Conservation (phyloP, 1,140 invertebrate species). For the Meteorus sp. region DNA sequence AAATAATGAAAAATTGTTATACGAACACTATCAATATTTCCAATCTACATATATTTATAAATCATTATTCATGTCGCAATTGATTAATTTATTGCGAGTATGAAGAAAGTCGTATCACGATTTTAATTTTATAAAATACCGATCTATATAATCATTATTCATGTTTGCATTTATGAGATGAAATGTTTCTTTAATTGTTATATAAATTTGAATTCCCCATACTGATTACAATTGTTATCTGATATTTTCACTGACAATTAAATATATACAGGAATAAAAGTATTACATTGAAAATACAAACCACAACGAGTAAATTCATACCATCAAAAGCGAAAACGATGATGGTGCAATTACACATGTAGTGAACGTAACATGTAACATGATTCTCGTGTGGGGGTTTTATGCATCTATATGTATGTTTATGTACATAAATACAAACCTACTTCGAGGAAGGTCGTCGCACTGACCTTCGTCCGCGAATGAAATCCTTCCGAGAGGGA, state of each 20-base stretch:
- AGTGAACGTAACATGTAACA: neutral
- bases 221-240: too few species aligned
- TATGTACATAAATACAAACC: neutral
- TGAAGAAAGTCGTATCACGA: conserved; percentile 5
- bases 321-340: neutral
- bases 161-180: too few species aligned
- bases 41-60: too few species aligned
- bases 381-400: too few species aligned
- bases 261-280: too few species aligned
- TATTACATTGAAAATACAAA: too few species aligned
- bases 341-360: neutral
- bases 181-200: too few species aligned
- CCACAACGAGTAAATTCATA: neutral
- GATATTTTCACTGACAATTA: too few species aligned
- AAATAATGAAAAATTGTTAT: too few species aligned
- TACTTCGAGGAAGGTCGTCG: conserved; percentile 19
- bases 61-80: conserved; percentile 14
- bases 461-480: conserved; percentile 13
- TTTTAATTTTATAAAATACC: conserved; percentile 20
- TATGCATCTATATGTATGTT: neutral
- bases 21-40: too few species aligned
- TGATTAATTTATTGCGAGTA: conserved; percentile 4
- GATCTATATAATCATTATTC: too few species aligned
- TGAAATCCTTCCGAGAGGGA: conserved; percentile 25
- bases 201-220: too few species aligned